These are phyloP conservation scores for Barnardius zonarius DNA, from an alignment of 2,113 vertebrate species.

Conservation along the genomic window DNA sequence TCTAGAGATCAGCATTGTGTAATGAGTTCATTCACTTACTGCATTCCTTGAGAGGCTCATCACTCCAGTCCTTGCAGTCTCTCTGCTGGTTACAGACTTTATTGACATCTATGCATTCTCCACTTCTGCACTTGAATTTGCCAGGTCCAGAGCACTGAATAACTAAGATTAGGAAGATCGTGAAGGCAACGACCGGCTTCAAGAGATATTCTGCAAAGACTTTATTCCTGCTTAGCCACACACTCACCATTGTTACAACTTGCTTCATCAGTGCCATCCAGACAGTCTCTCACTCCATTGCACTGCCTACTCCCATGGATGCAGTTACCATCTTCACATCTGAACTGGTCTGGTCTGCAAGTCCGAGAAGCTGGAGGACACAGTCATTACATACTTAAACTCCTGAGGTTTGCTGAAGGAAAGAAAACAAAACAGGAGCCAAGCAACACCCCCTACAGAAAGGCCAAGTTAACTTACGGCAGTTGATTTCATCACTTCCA, in stretches of 20 bases:
- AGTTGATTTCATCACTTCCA: slow-evolving; percentile 92
- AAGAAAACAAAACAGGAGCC: background rate
- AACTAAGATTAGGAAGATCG: slow-evolving; percentile 69
- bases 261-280: slow-evolving; percentile 90
- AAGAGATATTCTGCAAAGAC: background rate
- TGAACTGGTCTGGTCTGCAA: slow-evolving; percentile 92
- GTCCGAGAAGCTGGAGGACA: slow-evolving; percentile 82
- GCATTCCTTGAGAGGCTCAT: slow-evolving; percentile 94
- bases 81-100: slow-evolving; percentile 92
- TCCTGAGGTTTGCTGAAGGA: background rate
- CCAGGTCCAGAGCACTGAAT: slow-evolving; percentile 90
- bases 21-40: slow-evolving; percentile 79
- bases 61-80: slow-evolving; percentile 98
- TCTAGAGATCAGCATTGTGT: background rate
- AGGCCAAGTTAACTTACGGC: slow-evolving; percentile 80
- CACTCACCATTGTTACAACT: slow-evolving; percentile 87
- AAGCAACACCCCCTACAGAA: background rate
- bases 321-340: slow-evolving; percentile 91
- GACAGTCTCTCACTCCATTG: slow-evolving; percentile 88
- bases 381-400: background rate
- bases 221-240: background rate
- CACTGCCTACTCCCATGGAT: slow-evolving; percentile 89
- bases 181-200: background rate
- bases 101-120: slow-evolving; percentile 91
- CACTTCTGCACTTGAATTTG: slow-evolving; percentile 94